Percentiles rank a stretch among this genome's conserved stretches.
phyloP scores from a whole-genome alignment of 2,113 vertebrate species.

The Nesoenas mayeri region DNA sequence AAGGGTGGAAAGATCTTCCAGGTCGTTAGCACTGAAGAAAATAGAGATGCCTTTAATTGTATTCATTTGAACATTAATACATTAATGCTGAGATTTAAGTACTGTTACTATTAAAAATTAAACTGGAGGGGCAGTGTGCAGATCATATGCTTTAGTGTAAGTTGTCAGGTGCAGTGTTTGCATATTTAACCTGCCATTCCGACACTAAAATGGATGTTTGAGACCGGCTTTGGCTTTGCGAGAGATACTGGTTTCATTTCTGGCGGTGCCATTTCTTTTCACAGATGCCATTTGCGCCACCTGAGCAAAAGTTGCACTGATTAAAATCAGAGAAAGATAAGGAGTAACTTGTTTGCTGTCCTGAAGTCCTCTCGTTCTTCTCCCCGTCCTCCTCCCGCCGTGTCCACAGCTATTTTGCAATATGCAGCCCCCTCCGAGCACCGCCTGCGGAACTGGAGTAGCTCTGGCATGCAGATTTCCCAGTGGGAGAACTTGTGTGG shows the following conservation, averaged over 20 bases:
- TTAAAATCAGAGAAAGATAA: slow-evolving; percentile 25
- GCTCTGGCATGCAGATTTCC: slow-evolving; percentile 71
- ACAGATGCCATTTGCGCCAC: background rate
- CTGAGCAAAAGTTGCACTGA: background rate
- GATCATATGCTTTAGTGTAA: slow-evolving; percentile 37
- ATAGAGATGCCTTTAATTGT: slow-evolving; percentile 61
- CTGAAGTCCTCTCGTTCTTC: slow-evolving; percentile 46
- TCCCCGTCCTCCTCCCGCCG: background rate
- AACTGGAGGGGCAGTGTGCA: slow-evolving; percentile 42
- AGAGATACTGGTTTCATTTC: background rate
- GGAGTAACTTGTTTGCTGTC: slow-evolving; percentile 45
- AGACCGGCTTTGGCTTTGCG: background rate
- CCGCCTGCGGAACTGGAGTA: slow-evolving; percentile 69
- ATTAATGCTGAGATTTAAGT: slow-evolving; percentile 68
- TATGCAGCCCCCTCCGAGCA: slow-evolving; percentile 65
- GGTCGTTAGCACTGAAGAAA: slow-evolving; percentile 42
- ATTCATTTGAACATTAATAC: slow-evolving; percentile 68
- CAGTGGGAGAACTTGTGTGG: slow-evolving; percentile 70
- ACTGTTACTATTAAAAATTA: slow-evolving; percentile 71
- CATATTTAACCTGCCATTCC: slow-evolving; percentile 36
- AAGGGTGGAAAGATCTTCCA: slow-evolving; percentile 45
- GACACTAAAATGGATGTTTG: background rate
- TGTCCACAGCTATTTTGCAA: slow-evolving; percentile 53
- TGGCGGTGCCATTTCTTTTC: background rate
- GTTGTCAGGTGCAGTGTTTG: slow-evolving; percentile 59